Evolutionary conservation across 2,113 vertebrate genomes (phyloP).

Genomic region (Rhipidura dahli): DNA sequence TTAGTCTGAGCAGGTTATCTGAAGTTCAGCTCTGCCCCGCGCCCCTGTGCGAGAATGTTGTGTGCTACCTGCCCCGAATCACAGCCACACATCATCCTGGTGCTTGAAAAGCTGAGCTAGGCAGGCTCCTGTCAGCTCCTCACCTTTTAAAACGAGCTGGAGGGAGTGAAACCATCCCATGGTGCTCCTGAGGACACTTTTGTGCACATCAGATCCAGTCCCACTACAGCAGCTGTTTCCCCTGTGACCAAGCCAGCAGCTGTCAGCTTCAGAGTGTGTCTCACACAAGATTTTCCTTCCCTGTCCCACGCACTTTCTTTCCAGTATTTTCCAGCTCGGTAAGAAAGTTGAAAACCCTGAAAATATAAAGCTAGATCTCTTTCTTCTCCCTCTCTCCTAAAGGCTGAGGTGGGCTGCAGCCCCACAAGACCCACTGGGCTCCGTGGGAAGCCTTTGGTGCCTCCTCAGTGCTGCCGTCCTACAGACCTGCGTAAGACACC

Average conservation of each 20-base stretch:
- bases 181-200: not conserved
- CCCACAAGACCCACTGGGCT: not conserved
- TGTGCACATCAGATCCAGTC: not conserved
- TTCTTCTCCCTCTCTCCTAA: not conserved
- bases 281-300: not conserved
- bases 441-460: fast-evolving
- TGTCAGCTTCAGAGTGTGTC: not conserved
- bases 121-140: not conserved
- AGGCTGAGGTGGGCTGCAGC: not conserved
- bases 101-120: not conserved
- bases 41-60: not conserved
- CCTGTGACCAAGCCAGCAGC: not conserved
- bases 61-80: not conserved
- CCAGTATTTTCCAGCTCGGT: not conserved
- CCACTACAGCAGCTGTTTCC: not conserved
- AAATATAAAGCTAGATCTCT: not conserved
- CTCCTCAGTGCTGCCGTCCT: not conserved
- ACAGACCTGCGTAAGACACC: not conserved
- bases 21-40: not conserved
- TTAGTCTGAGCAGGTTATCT: not conserved
- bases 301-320: not conserved
- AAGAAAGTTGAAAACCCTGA: not conserved
- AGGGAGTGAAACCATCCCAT: not conserved
- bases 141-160: not conserved
- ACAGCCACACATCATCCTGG: fast-evolving